These are phyloP conservation scores for Amphibalanus amphitrite DNA, from an alignment of 1,140 invertebrate species.

Conservation along the genomic window DNA sequence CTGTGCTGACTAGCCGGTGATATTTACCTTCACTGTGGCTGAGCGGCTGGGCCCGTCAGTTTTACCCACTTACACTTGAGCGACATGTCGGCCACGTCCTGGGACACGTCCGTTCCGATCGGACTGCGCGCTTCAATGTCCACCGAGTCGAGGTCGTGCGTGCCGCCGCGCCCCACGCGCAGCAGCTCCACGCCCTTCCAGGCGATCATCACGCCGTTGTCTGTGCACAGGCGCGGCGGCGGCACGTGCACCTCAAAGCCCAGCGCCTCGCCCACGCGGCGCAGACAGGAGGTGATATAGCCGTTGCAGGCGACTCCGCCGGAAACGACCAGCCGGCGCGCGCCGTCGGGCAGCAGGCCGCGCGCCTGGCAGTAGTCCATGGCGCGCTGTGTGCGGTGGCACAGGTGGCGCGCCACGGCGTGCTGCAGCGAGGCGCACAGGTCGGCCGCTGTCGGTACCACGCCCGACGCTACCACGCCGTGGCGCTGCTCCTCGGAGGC, in stretches of 20 bases:
- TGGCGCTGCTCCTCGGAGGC: conserved; percentile 38
- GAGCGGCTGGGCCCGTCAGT: conserved; percentile 22
- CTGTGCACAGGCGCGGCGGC: conserved; percentile 73
- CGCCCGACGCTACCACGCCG: conserved; percentile 38
- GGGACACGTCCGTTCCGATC: conserved; percentile 35
- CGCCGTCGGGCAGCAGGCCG: conserved; percentile 10
- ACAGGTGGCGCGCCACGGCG: conserved; percentile 55
- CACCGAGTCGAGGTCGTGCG: conserved; percentile 28
- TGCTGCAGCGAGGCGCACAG: conserved; percentile 71
- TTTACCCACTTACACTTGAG: conserved; percentile 42
- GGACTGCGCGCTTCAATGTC: conserved; percentile 30
- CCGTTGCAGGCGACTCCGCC: conserved; percentile 91
- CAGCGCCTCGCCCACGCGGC: conserved; percentile 43
- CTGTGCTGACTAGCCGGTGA: too few relatives aligned
- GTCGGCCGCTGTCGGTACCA: conserved; percentile 62
- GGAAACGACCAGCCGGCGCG: conserved; percentile 52
- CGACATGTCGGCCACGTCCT: conserved; percentile 29
- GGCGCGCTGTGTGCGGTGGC: conserved; percentile 59
- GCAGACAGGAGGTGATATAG: conserved; percentile 51
- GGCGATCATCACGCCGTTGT: conserved; percentile 99
- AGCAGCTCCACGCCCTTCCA: conserved; percentile 85
- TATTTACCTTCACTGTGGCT: too few relatives aligned
- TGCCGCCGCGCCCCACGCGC: conserved; percentile 23
- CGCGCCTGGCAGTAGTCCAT: conserved; percentile 44
- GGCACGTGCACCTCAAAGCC: conserved; percentile 51